Percentiles rank a stretch among this genome's conserved stretches.
Evolutionary conservation across 2,888 invertebrate species (phyloP).

Genomic region (Epistrophella euchroma): DNA sequence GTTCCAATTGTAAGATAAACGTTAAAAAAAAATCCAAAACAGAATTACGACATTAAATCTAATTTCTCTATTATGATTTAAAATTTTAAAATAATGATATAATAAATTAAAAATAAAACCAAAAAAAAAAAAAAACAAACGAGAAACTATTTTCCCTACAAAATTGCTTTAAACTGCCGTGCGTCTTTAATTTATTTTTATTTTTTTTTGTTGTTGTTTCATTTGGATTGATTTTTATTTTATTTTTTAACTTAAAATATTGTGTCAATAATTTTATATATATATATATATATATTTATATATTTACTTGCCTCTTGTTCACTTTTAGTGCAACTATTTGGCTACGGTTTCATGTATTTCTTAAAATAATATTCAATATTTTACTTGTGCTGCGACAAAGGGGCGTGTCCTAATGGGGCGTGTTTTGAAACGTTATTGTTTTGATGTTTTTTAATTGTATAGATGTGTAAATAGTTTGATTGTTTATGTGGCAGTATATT

Average conservation of each 20-base stretch:
- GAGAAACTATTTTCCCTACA: constrained; percentile 26
- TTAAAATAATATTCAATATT: constrained; percentile 33
- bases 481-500: constrained; percentile 32
- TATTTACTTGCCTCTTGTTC: constrained; percentile 66
- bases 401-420: constrained; percentile 28
- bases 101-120: neutral
- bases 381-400: constrained; percentile 28
- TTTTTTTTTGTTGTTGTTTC: constrained; percentile 1
- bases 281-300: too few species aligned
- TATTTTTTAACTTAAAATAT: constrained; percentile 24
- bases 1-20: constrained; percentile 35
- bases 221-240: constrained; percentile 14
- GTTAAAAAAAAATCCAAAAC: constrained; percentile 13
- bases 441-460: constrained; percentile 13
- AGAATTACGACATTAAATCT: constrained; percentile 27
- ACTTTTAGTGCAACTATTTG: constrained; percentile 67
- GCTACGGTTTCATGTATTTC: constrained; percentile 55
- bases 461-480: constrained; percentile 50
- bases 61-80: neutral
- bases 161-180: constrained; percentile 65
- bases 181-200: constrained; percentile 34
- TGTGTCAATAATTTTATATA: constrained; percentile 30
- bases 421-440: constrained; percentile 32
- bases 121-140: constrained; percentile 29
- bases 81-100: neutral